A percentile compares a stretch with the other conserved stretches of the same genome.
These are phyloP conservation scores for Suncus etruscus DNA, from an alignment of 2,113 vertebrate genomes.

Conservation along the genomic window DNA sequence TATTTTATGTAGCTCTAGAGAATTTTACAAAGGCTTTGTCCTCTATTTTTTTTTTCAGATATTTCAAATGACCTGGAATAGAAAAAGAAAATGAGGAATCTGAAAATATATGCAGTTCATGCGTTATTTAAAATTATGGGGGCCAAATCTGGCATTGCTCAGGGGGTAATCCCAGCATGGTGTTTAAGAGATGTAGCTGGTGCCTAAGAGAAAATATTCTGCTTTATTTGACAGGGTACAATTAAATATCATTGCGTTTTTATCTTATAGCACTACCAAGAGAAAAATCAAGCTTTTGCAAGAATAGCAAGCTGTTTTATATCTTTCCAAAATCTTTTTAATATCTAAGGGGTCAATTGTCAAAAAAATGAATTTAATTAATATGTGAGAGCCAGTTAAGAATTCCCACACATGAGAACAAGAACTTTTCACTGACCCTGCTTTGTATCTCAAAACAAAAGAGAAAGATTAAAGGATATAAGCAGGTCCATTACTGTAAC, in stretches of 20 bases:
- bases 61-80: not conserved
- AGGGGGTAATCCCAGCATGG: too few relatives aligned
- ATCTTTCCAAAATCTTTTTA: constrained; percentile 16
- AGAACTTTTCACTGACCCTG: not conserved
- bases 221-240: not conserved
- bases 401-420: not conserved
- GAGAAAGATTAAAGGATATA: not conserved
- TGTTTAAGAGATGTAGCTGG: too few relatives aligned
- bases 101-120: not conserved
- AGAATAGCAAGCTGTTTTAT: not conserved
- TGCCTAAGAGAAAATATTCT: not conserved
- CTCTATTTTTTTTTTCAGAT: not conserved
- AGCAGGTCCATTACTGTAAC: not conserved
- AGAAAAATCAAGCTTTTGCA: not conserved
- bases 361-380: constrained; percentile 10
- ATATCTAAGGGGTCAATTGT: not conserved
- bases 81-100: not conserved
- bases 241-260: not conserved
- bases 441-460: not conserved
- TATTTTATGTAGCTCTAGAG: not conserved
- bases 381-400: not conserved
- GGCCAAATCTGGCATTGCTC: too few relatives aligned
- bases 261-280: not conserved
- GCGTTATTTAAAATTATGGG: not conserved
- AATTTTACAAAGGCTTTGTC: not conserved